These are phyloP conservation scores for Coranthus polyacanthus DNA, from an alignment of 2,797 vertebrate species.

Conservation along the genomic window DNA sequence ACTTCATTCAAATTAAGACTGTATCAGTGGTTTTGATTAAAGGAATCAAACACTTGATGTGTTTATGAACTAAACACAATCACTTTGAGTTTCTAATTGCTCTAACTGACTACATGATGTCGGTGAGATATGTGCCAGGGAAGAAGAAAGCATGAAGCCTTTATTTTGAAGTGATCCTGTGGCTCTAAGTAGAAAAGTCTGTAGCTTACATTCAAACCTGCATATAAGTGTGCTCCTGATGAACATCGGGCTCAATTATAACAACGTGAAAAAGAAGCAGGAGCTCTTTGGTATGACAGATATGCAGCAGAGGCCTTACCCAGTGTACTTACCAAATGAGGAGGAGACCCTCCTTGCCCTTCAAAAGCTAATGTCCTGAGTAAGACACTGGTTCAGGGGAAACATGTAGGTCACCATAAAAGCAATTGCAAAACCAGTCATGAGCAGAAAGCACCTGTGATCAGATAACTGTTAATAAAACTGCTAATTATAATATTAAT, in stretches of 20 bases:
- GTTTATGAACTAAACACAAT: slow-evolving; percentile 29
- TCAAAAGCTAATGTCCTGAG: background rate
- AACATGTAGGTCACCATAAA: slow-evolving; percentile 21
- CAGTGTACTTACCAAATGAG: slow-evolving; percentile 3
- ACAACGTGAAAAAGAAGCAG: slow-evolving; percentile 18
- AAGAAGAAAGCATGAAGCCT: slow-evolving; percentile 32
- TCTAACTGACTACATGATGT: slow-evolving; percentile 24
- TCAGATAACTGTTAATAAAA: slow-evolving; percentile 63
- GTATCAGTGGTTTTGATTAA: slow-evolving; percentile 15
- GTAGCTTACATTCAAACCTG: slow-evolving; percentile 35
- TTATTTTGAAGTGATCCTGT: slow-evolving; percentile 39
- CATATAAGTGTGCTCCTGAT: slow-evolving; percentile 16
- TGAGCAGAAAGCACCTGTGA: slow-evolving; percentile 30
- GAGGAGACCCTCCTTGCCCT: background rate
- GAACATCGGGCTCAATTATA: slow-evolving; percentile 30
- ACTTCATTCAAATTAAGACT: slow-evolving; percentile 19
- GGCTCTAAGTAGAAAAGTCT: slow-evolving; percentile 43
- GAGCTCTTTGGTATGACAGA: slow-evolving; percentile 20
- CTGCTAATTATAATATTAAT: slow-evolving; percentile 64
- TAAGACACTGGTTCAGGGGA: background rate
- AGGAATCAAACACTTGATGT: slow-evolving; percentile 23
- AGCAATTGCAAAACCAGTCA: slow-evolving; percentile 24
- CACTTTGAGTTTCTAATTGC: slow-evolving; percentile 38
- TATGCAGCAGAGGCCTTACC: slow-evolving; percentile 5
- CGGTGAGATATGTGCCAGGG: slow-evolving; percentile 15